These are phyloP conservation scores for Eretmocerus hayati DNA, from an alignment of 2,888 invertebrate genomes.

Conservation along the genomic window DNA sequence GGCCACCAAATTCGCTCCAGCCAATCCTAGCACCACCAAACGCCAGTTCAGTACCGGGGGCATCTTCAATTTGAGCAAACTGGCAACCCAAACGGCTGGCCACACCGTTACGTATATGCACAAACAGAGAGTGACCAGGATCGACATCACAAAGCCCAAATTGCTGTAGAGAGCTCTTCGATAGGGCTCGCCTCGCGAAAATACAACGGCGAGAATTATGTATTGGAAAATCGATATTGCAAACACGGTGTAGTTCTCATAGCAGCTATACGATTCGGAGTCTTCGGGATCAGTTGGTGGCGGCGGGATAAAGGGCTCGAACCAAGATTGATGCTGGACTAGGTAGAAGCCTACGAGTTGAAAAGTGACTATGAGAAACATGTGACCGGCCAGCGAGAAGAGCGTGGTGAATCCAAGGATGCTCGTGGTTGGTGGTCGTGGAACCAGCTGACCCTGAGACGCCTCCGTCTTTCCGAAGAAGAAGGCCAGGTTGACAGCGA, in stretches of 20 bases:
- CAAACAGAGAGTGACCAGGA: conserved; percentile 48
- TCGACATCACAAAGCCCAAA: conserved; percentile 47
- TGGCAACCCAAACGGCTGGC: conserved; percentile 47
- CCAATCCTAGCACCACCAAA: conserved; percentile 41
- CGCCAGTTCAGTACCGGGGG: conserved; percentile 45
- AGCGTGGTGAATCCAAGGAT: conserved; percentile 50
- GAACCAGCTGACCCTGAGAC: conserved; percentile 45
- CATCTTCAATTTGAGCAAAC: conserved; percentile 37
- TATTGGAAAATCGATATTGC: conserved; percentile 60
- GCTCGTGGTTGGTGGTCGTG: conserved; percentile 52
- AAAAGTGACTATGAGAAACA: conserved; percentile 48
- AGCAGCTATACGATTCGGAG: conserved; percentile 50
- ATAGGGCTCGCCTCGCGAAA: conserved; percentile 61
- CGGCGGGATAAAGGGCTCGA: conserved; percentile 47
- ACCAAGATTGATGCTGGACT: conserved; percentile 53
- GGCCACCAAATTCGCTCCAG: conserved; percentile 49
- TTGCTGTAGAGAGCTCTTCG: conserved; percentile 58
- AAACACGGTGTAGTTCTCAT: conserved; percentile 60
- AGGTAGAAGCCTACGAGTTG: conserved; percentile 49
- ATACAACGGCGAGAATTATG: conserved; percentile 57
- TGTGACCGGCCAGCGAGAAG: conserved; percentile 51
- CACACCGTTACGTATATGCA: conserved; percentile 50
- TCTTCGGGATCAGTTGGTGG: conserved; percentile 34
- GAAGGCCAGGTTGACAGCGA: conserved; percentile 57
- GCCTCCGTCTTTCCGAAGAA: conserved; percentile 59